These are phyloP conservation scores for Germaria angustata DNA, from an alignment of 2,888 invertebrate species.

Conservation along the genomic window DNA sequence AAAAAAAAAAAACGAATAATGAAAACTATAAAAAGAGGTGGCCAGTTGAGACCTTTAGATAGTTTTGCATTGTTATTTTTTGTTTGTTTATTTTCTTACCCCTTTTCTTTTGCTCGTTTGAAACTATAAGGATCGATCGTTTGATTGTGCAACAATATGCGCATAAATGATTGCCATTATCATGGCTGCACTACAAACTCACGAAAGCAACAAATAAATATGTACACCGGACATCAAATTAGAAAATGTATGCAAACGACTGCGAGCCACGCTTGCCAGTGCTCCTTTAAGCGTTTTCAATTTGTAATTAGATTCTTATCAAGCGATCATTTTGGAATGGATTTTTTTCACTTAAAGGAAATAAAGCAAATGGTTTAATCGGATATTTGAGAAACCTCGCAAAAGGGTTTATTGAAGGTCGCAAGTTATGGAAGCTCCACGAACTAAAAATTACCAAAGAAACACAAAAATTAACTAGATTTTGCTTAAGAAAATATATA, in stretches of 20 bases:
- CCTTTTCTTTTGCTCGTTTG: slow-evolving; percentile 17
- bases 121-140: slow-evolving; percentile 42
- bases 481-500: too few relatives aligned
- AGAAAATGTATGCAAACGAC: slow-evolving; percentile 53
- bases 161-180: slow-evolving; percentile 60
- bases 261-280: slow-evolving; percentile 19
- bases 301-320: slow-evolving; percentile 12
- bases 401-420: too few relatives aligned
- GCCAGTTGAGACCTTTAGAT: slow-evolving; percentile 40
- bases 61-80: slow-evolving; percentile 40
- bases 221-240: slow-evolving; percentile 11
- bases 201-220: neutral
- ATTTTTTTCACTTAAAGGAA: neutral
- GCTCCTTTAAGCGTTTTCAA: neutral
- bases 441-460: too few relatives aligned
- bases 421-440: too few relatives aligned
- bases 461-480: too few relatives aligned
- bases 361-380: neutral
- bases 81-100: neutral
- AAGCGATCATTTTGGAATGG: neutral
- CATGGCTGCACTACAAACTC: slow-evolving; percentile 29
- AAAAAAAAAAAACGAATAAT: neutral
- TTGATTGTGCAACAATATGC: slow-evolving; percentile 61
- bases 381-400: too few relatives aligned
- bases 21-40: slow-evolving; percentile 33